Base-by-base conservation (phyloP, 2,888 invertebrate genomes). In the Drosophila maculinotata region DNA sequence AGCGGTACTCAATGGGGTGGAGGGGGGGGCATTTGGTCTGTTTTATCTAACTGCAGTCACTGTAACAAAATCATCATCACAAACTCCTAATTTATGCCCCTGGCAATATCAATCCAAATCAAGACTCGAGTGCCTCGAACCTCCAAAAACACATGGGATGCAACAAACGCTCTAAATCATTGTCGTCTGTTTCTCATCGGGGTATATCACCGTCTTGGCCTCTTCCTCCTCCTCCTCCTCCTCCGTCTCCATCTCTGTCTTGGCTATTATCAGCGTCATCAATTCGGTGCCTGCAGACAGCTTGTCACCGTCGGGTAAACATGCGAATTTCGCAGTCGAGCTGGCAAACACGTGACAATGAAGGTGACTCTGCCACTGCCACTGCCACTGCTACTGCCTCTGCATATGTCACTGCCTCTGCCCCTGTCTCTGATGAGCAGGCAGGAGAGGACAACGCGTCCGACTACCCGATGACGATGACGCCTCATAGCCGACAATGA, bases 311-410 rank as follows among this genome's bases (percentile, higher is more conserved):
- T 77, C 74, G 76, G 79, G 83, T 75, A 83, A 81, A 76, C 86
- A 88, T 76, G 85, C 76, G 85, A 84, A 89, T 89, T 89, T 88
- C 81, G 85, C 87, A 89, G 87, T 87, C 87, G 89, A 88, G 82
- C 83, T 65, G 80, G 76, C 87, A 83, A 79, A 81, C 80, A 87
- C 89, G 83, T 85, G 87, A 87, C 79, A 73, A 70, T 68, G 75
- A 73, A 49, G 71, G 45, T 56, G 63, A 47, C 53, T 58, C 54
- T 47, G 44, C 12, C 26, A 7, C 12, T 42, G 30, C 30, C 20
- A 9, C 9, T 35, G 28, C 10, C 17, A 9, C 30, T 35, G 8
- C 2, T 26, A 25, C 36, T 67, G 69, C 56, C 58, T 63, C 39
- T 60, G 54, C 36, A 45, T 12, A 17, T 45, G 31, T 45, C 44